phyloP scores from a whole-genome alignment of 37 sponge, comb jelly and placozoan species.

The Chondrosia reniformis region DNA sequence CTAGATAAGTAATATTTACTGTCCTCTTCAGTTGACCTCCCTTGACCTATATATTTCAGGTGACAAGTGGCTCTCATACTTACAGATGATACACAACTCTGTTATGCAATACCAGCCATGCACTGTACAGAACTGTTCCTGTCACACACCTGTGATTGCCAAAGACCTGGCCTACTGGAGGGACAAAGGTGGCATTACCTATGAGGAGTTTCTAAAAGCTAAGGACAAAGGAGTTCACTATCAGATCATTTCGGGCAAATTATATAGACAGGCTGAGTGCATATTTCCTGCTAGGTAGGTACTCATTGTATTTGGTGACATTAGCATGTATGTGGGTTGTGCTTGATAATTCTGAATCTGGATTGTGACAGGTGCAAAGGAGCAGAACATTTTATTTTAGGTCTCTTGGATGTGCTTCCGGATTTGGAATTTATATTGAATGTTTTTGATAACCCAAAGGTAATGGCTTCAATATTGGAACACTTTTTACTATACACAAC shows the following conservation, averaged over 20 bases:
- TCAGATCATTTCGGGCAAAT: constrained; percentile 68
- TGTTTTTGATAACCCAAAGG: constrained; percentile 71
- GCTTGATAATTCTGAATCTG: not conserved
- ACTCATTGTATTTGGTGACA: not conserved
- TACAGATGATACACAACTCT: no score
- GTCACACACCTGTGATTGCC: constrained; percentile 28
- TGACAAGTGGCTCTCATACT: no score
- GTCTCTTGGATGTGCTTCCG: constrained; percentile 49
- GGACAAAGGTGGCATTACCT: constrained; percentile 52
- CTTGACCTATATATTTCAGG: no score
- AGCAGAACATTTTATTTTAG: constrained; percentile 78
- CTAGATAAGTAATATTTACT: no score
- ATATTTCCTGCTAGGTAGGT: constrained; percentile 61
- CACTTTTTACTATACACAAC: no score
- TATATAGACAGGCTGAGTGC: constrained; percentile 65
- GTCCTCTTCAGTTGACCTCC: no score
- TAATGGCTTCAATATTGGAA: not conserved
- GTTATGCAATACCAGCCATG: no score
- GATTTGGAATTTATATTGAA: constrained; percentile 83
- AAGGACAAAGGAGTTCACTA: constrained; percentile 64
- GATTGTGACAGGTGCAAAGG: constrained; percentile 62
- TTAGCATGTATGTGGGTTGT: constrained; percentile 5
- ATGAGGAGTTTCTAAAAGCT: constrained; percentile 47
- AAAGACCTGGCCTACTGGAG: constrained; percentile 63
- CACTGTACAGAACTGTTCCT: no score